Base-by-base conservation (phyloP, 1,140 invertebrate species). In the Ips nitidus region DNA sequence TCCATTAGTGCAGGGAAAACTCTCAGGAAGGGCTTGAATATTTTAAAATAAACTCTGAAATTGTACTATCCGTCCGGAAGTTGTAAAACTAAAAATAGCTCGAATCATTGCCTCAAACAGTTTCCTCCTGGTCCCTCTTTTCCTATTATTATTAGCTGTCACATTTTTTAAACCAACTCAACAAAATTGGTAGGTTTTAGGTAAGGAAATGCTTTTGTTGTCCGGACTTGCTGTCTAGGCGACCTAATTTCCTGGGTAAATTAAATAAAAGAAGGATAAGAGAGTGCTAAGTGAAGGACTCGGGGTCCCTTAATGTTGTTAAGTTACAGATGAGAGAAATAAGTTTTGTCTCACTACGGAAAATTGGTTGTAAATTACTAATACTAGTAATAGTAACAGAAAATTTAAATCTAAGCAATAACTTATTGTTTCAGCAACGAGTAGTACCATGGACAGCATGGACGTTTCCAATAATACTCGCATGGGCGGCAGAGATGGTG, bases 351-450 rank as follows among this genome's bases (percentile, higher is more conserved):
- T 22, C 22, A 22, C 22, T 22, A 22, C 22, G 0, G 22, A 22
- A 22, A 22, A 22, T 22, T 22, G 22, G 22, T 22, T 22, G 22
- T 0, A 22, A 22, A 22, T 22, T 22, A 22, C 22, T 22, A 22
- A 22, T 22, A 22, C 22, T 22, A 22, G 22, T 22, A 0, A 0
- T 22, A 22, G 22, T 22, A 22, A 22, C 22, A 22, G 22, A 22
- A 22, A 22, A 22, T 22, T 22, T 22, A 22, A 22, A 22, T 22
- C 0, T 22, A 22, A 0, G 22, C 22, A 0, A 0, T 22, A 22
- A 22, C 22, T 72, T 64, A 71, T 72, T 47, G 5, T 78, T 80
- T 37, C 74, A 80, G 79, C 76, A 79, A 77, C 76, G 74, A 74
- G 69, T 71, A 53, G 47, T 70, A 76, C 74, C 74, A 80, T 78